Base-by-base conservation (phyloP, 2,797 vertebrate genomes). In the Phrynocephalus forsythii region DNA sequence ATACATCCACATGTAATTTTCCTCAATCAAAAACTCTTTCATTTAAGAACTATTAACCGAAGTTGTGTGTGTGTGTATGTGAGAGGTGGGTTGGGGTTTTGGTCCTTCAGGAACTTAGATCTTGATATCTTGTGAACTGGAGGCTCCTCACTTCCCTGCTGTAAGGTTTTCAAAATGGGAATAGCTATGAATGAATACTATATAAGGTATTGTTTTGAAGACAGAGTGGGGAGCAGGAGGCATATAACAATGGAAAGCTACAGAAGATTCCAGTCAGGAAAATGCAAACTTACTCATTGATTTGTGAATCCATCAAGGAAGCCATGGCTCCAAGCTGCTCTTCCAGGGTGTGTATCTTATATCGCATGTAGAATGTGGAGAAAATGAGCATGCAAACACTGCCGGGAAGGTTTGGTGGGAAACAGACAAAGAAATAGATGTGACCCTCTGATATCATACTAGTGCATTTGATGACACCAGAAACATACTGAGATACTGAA, bases 331-430 rank as follows among this genome's bases (percentile, higher is more conserved):
- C 94, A 90, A 99, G 96, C 11, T 93, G 97, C 79, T 98, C 97
- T 93, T 99, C 99, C 95, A 99, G 92, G 22, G 96, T 94, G 66
- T 96, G 87, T 91, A 99, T 98, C 95, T 98, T 98, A 2, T 98
- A 97, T 75, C 97, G 97, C 97, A 99, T 97, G 94, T 98, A 99
- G 94, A 98, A 98, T 75, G 98, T 98, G 0, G 98, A 98, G 92
- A 98, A 56, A 88, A 99, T 95, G 86, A 99, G 95, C 52, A 97
- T 69, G 85, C 97, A 98, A 90, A 99, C 98, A 22, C 99, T 99
- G 96, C 44, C 90, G 9, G 86, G 79, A 88, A 86, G 83, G 87
- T 87, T 89, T 66, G 50, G 90, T 73, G 94, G 9, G 60, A 87
- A 82, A 85, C 60, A 60, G 26, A 20, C 13, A 0, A 63, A 76